Evolutionary conservation across 2,113 vertebrate genomes (phyloP), one percentile per base, ranked within the genome.

Genomic region (Gnathonemus longibarbis): DNA sequence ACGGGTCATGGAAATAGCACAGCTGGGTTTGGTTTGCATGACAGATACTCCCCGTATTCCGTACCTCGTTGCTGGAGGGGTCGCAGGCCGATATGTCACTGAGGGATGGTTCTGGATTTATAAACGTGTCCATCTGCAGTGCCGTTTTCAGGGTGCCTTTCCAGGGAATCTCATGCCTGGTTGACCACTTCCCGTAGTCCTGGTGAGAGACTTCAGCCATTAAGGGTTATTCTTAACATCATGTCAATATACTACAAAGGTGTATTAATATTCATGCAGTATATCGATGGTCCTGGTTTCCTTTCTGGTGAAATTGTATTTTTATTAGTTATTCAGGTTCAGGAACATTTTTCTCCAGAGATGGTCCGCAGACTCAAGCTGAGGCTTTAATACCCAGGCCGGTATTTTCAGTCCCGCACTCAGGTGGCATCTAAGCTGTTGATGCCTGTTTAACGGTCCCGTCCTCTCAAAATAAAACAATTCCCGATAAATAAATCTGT

Each of bases 401-500:
- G 1, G 35, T 35, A 42, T 80, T 80, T 42, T 80, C 74, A 17
- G 9, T 42, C 74, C 2, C 4, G 5, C 35, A n/a, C 8, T 56
- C 21, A 84, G 62, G 62, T 31, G n/a, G 27, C 1, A 4, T 70
- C 62, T 70, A 31, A 13, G 62, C 62, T 70, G 31, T 66, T 66
- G 52, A 84, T 3, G 13, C 13, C 35, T 46, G 35, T 84, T 84
- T 83, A 53, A 58, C 80, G 11, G 88, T 66, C 52, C 31, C 0
- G 3, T 84, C 84, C 89, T 84, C 52, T 24, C 35, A 58, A 77
- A 58, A 62, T 13, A 85, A 62, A 89, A 58, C 31, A 9, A 13
- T 46, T 77, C 77, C 52, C 19, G 24, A 49, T 83, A 50, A 50
- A 93, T 48, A 45, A 84, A 93, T 95, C 94, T 93, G 92, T 91